Evolutionary conservation across 2,888 invertebrate genomes (phyloP), one percentile per base, ranked within the genome.

Genomic region (Patella pellucida): DNA sequence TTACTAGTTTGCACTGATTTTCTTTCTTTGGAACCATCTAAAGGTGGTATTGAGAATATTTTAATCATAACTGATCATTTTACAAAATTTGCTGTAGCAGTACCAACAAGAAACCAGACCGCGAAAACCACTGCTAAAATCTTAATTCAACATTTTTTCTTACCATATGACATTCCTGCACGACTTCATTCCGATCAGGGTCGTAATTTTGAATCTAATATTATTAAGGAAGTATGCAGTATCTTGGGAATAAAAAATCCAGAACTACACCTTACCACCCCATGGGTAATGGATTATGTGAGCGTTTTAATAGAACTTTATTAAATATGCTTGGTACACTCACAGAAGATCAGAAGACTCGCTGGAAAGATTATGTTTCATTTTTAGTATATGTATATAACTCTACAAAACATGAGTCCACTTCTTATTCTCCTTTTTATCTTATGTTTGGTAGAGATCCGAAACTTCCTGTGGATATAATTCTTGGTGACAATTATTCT

Each of bases 41-140:
- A n/a, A n/a, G n/a, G n/a, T n/a, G n/a, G n/a, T n/a, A n/a, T n/a
- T n/a, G n/a, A n/a, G n/a, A n/a, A n/a, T n/a, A n/a, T n/a, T n/a
- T n/a, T n/a, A n/a, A n/a, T 73, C 27, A 73, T 78, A 7, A 76
- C 72, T 11, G 77, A 78, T 70, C 78, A 79, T 75, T 79, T 72
- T 31, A 77, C 74, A 2, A 69, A 72, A 68, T 78, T 75, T 62
- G 77, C 72, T 11, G 19, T 68, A 16, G 79, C 81, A 16, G 54
- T 73, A 9, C 78, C 77, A 31, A 78, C 78, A 0, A 78, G 50
- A 16, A 78, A 80, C n/a, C 73, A 76, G 62, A 77, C 78, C n/a
- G 79, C 81, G 3, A 76, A 75, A 56, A 76, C 79, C 15, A 79
- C 79, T 52, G 83, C 82, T 3, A 73, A 79, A 50, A 76, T 51